phyloP scores from a whole-genome alignment of 2,888 invertebrate species.

The Adineta ricciae region DNA sequence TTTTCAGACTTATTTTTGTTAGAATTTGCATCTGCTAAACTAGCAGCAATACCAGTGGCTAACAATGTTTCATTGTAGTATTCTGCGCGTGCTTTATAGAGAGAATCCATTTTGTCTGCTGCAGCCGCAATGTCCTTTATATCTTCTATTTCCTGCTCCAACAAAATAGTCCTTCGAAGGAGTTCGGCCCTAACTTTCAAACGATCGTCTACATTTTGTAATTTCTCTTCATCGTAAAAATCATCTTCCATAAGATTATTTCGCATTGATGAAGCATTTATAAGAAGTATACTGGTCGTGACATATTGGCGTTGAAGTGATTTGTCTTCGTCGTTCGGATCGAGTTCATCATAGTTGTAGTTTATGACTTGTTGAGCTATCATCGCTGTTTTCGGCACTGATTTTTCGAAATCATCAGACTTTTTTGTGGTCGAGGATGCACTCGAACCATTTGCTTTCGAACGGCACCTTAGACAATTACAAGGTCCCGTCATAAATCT shows the following conservation, averaged over 20 bases:
- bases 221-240: not conserved
- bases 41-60: not conserved
- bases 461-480: not conserved
- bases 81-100: not conserved
- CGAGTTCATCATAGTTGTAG: not conserved
- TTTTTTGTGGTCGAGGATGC: no score
- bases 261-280: not conserved
- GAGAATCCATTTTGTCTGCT: not conserved
- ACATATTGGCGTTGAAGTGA: not conserved
- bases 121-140: no score
- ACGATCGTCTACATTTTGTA: no score
- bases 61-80: not conserved
- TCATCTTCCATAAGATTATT: not conserved
- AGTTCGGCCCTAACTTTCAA: no score
- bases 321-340: not conserved
- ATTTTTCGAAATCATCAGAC: no score
- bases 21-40: not conserved
- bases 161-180: no score
- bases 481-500: not conserved
- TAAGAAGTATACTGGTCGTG: not conserved
- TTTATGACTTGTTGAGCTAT: not conserved
- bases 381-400: no score
- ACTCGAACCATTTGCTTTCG: not conserved
- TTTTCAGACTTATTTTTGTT: not conserved
- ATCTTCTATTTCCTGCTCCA: no score